Evolutionary conservation across 2,113 vertebrate genomes (phyloP).

Genomic region (Peromyscus maniculatus): DNA sequence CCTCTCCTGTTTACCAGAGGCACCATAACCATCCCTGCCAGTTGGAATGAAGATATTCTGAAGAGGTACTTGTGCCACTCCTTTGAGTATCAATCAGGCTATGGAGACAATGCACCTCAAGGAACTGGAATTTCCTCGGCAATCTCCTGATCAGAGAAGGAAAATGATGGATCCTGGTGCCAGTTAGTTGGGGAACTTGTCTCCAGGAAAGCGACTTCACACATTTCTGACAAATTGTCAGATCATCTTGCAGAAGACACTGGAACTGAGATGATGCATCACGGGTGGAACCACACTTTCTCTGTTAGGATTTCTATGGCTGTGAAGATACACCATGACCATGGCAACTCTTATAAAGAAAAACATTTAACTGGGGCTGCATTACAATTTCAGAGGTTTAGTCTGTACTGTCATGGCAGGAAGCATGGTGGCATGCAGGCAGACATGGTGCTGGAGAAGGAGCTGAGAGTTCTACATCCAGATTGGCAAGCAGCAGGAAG

Average conservation of each 20-base stretch:
- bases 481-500: neutral
- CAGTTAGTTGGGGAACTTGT: neutral
- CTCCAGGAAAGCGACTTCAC: neutral
- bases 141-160: neutral
- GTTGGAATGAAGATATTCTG: neutral
- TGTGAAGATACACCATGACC: neutral
- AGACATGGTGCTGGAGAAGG: neutral
- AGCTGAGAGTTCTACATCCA: neutral
- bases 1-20: neutral
- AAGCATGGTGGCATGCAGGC: neutral
- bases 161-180: neutral
- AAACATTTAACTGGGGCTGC: neutral
- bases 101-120: neutral
- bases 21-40: neutral
- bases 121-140: neutral
- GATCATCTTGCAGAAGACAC: neutral
- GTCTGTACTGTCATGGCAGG: neutral
- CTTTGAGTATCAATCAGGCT: neutral
- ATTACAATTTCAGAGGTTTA: neutral
- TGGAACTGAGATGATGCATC: neutral
- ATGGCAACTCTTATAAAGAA: neutral
- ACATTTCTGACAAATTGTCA: neutral
- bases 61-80: neutral
- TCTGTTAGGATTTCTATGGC: neutral
- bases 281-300: neutral